A percentile compares a stretch with the other conserved stretches of the same genome.
Conservation (phyloP, 2,113 vertebrate species). For the Chaenocephalus aceratus region DNA sequence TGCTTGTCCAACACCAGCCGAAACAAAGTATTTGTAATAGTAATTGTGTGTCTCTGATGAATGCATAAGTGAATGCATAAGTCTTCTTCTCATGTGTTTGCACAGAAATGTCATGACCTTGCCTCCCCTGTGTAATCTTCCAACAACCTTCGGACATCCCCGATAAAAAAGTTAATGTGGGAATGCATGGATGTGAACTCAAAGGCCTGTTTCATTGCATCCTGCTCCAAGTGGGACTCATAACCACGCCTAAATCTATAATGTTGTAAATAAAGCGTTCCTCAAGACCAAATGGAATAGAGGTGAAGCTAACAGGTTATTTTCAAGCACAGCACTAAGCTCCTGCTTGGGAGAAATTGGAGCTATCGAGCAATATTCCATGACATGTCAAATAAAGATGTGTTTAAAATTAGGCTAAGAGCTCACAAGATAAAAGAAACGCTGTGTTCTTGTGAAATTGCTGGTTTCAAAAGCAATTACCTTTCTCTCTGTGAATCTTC, state of each 20-base stretch:
- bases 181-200: constrained; percentile 49
- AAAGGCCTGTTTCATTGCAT: constrained; percentile 20
- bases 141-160: constrained; percentile 62
- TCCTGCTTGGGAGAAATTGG: constrained; percentile 41
- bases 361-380: constrained; percentile 46
- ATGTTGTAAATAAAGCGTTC: constrained; percentile 18
- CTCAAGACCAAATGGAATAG: constrained; percentile 13
- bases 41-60: constrained; percentile 49
- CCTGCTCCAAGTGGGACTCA: constrained; percentile 42
- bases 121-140: constrained; percentile 55
- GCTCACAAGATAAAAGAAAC: constrained; percentile 15
- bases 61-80: constrained; percentile 56
- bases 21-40: constrained; percentile 37
- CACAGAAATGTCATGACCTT: constrained; percentile 69
- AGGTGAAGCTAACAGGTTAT: constrained; percentile 56
- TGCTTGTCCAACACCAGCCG: constrained; percentile 58
- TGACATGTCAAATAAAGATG: constrained; percentile 49
- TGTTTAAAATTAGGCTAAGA: constrained; percentile 23
- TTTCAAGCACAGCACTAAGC: constrained; percentile 21
- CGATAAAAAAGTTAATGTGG: constrained; percentile 47
- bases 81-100: constrained; percentile 66
- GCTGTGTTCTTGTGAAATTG: constrained; percentile 35
- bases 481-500: constrained; percentile 20
- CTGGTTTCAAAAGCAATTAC: constrained; percentile 38
- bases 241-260: constrained; percentile 54